A percentile compares a stretch with the other conserved stretches of the same genome.
Evolutionary conservation across 2,888 invertebrate species (phyloP).

Genomic region (Latrodectus elegans): DNA sequence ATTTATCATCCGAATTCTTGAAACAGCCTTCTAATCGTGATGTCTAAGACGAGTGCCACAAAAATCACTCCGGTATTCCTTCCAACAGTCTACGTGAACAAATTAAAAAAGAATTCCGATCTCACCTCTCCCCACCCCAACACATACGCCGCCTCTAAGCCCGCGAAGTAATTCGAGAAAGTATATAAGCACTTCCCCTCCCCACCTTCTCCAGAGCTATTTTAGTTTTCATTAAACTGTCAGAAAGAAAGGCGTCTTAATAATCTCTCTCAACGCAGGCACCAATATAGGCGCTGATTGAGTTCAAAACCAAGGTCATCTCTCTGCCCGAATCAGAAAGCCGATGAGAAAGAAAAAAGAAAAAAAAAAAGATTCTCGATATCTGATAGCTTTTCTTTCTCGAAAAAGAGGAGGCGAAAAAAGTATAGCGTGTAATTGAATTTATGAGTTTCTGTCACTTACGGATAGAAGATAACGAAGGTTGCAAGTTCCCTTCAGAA

Average conservation of each 20-base stretch:
- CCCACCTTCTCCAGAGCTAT: not conserved
- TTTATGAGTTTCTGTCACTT: slow-evolving; percentile 46
- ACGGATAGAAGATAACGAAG: not conserved
- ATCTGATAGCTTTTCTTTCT: too few relatives aligned
- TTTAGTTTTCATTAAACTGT: slow-evolving; percentile 50
- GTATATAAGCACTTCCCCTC: too few relatives aligned
- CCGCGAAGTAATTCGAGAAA: too few relatives aligned
- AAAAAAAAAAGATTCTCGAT: too few relatives aligned
- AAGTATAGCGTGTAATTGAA: slow-evolving; percentile 49
- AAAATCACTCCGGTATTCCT: too few relatives aligned
- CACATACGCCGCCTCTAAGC: too few relatives aligned
- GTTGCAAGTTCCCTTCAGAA: too few relatives aligned
- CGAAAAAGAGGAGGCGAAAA: not conserved
- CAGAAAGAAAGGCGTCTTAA: slow-evolving; percentile 59
- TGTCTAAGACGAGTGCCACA: too few relatives aligned
- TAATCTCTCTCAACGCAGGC: slow-evolving; percentile 65
- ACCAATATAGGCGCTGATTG: slow-evolving; percentile 54
- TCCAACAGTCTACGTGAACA: not conserved
- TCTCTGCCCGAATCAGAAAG: not conserved
- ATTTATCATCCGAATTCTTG: too few relatives aligned
- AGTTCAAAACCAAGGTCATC: slow-evolving; percentile 60
- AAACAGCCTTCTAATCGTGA: too few relatives aligned
- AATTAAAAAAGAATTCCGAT: not conserved
- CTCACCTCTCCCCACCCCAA: too few relatives aligned
- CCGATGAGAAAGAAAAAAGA: too few relatives aligned